These are phyloP conservation scores for Leuciscus idus DNA, from an alignment of 2,113 vertebrate species.

Conservation along the genomic window DNA sequence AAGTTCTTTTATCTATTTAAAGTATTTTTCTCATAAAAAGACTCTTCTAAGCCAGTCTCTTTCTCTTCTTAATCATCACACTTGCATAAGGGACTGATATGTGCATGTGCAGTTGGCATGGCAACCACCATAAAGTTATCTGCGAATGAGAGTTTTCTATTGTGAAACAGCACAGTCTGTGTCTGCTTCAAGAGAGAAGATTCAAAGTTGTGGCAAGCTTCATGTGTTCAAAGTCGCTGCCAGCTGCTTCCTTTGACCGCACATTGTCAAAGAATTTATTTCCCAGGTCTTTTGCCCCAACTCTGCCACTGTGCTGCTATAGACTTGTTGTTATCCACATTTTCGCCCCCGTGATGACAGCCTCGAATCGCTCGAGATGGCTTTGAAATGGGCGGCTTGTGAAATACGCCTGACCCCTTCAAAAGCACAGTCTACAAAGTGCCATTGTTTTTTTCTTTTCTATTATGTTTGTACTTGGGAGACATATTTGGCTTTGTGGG, in stretches of 20 bases:
- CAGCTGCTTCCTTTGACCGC: neutral
- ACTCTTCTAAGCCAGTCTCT: neutral
- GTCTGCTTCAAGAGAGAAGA: neutral
- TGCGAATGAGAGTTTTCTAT: neutral
- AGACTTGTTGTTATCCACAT: neutral
- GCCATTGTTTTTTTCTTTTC: neutral
- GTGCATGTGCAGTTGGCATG: slow-evolving; percentile 49
- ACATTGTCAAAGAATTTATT: neutral
- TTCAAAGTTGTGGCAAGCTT: neutral
- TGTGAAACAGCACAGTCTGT: slow-evolving; percentile 27
- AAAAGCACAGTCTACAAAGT: neutral
- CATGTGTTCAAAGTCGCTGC: neutral
- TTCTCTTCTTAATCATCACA: neutral
- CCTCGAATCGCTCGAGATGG: too few relatives aligned
- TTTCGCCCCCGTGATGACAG: neutral
- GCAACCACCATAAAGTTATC: slow-evolving; percentile 46
- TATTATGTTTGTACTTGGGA: neutral
- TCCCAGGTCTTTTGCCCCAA: too few relatives aligned
- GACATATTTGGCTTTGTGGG: slow-evolving; percentile 40
- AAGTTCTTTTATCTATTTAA: neutral
- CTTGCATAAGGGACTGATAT: slow-evolving; percentile 35
- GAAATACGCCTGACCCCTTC: neutral
- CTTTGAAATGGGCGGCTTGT: neutral
- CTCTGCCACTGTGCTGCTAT: neutral
- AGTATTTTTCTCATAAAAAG: neutral